These are phyloP conservation scores for Ia io DNA, from an alignment of 2,113 vertebrate genomes.

Conservation along the genomic window DNA sequence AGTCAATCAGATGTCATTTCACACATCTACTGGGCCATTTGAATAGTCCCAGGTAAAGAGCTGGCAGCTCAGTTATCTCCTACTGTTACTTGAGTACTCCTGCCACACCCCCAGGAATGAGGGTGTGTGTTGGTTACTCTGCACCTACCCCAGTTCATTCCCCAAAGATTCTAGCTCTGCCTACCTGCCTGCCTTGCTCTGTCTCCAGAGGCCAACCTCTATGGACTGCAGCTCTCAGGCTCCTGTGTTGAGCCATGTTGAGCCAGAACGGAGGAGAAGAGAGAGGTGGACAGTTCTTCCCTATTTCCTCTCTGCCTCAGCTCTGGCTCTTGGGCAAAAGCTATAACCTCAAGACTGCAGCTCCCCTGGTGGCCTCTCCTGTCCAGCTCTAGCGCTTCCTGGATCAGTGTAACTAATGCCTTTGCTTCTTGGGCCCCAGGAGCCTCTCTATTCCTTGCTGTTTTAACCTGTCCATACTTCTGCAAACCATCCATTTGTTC, in stretches of 20 bases:
- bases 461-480: neutral
- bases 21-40: neutral
- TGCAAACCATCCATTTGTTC: neutral
- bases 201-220: neutral
- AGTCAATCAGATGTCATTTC: neutral
- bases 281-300: neutral
- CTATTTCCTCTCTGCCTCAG: neutral
- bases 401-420: neutral
- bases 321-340: neutral
- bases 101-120: neutral
- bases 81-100: neutral
- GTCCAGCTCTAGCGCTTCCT: neutral
- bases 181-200: neutral
- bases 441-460: neutral
- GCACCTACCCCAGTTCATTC: neutral
- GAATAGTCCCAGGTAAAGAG: neutral
- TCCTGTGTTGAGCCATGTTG: neutral
- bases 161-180: neutral
- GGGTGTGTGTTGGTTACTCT: neutral
- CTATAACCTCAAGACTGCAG: too few species aligned
- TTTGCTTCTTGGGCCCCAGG: neutral
- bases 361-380: rapidly evolving
- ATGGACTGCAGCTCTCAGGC: neutral
- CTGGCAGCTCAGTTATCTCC: neutral
- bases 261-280: neutral